These are phyloP conservation scores for Steromphala cineraria DNA, from an alignment of 2,888 invertebrate genomes.

Conservation along the genomic window DNA sequence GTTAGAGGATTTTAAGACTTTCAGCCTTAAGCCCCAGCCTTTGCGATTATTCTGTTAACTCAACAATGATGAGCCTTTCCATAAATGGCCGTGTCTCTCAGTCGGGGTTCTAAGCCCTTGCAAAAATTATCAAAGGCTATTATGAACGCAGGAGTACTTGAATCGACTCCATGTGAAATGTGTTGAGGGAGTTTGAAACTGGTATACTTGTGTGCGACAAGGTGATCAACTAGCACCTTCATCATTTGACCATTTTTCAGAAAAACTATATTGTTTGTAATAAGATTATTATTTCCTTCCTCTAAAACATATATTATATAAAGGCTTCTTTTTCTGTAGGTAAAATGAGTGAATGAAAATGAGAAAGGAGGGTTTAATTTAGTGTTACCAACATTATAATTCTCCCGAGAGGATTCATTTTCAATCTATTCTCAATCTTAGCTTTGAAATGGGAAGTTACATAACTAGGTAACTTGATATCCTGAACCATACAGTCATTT, in stretches of 20 bases:
- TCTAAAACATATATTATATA: no score
- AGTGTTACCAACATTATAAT: no score
- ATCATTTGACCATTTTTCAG: not conserved
- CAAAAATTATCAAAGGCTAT: slow-evolving; percentile 11
- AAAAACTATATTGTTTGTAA: not conserved
- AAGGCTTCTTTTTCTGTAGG: no score
- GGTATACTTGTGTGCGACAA: not conserved
- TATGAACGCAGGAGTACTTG: not conserved
- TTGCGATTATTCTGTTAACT: slow-evolving; percentile 16
- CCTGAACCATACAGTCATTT: no score
- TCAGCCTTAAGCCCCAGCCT: not conserved
- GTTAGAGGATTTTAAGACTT: slow-evolving; percentile 8
- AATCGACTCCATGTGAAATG: slow-evolving; percentile 11
- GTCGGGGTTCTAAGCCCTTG: not conserved
- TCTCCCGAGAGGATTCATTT: no score
- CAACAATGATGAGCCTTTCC: not conserved
- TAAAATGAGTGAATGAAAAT: no score
- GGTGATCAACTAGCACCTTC: not conserved
- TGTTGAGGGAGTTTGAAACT: not conserved
- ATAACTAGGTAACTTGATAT: no score
- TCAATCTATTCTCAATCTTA: no score
- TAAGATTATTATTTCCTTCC: no score
- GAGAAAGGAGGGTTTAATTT: no score
- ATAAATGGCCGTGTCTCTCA: slow-evolving; percentile 2
- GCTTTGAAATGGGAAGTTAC: no score